Evolutionary conservation across 2,797 vertebrate genomes (phyloP).

Genomic region (Enteromius afrohamiltoni): DNA sequence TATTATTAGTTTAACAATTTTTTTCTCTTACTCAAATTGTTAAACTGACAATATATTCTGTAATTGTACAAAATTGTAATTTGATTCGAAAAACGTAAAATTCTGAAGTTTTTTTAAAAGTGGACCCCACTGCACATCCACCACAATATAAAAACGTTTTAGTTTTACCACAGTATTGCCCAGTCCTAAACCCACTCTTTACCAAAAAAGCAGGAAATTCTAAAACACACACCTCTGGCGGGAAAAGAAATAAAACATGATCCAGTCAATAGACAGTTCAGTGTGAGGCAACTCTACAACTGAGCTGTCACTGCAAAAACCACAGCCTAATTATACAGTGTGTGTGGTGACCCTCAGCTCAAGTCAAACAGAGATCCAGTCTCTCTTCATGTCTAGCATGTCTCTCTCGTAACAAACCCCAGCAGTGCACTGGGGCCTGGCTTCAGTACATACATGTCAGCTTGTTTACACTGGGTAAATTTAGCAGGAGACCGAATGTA

Average conservation of each 20-base stretch:
- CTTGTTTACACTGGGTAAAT: background rate
- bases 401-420: background rate
- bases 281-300: conserved; percentile 34
- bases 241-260: conserved; percentile 10
- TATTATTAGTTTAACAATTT: no score
- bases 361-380: conserved; percentile 37
- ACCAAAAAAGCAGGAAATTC: conserved; percentile 12
- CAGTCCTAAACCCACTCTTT: background rate
- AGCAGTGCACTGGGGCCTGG: background rate
- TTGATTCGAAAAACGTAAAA: background rate
- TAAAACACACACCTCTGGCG: background rate
- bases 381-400: conserved; percentile 28
- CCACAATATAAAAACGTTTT: background rate
- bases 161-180: background rate
- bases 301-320: conserved; percentile 42
- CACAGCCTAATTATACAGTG: conserved; percentile 49
- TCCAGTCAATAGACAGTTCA: conserved; percentile 28
- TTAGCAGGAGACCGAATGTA: conserved; percentile 6
- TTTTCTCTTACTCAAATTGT: no score
- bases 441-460: conserved; percentile 6
- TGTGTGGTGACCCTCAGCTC: conserved; percentile 32
- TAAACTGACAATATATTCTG: background rate
- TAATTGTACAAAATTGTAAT: background rate
- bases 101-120: background rate
- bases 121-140: background rate